phyloP scores from a whole-genome alignment of 2,797 vertebrate genomes.

The Gastrophryne carolinensis region DNA sequence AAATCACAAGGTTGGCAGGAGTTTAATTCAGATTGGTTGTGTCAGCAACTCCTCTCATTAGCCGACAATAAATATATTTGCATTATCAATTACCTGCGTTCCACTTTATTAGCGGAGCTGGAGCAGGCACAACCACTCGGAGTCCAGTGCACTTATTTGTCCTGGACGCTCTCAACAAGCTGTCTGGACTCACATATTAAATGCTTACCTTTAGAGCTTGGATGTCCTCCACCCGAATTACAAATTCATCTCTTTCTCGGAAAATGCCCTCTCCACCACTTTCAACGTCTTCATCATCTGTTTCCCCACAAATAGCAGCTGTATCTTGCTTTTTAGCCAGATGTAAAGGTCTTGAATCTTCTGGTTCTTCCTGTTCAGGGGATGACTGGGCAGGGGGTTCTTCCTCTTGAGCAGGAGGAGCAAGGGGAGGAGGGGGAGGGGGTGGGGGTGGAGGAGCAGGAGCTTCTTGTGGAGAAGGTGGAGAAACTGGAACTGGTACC shows the following conservation, averaged over 20 bases:
- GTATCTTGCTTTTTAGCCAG: constrained; percentile 88
- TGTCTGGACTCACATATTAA: no score
- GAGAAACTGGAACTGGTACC: constrained; percentile 55
- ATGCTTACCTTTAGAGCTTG: constrained; percentile 81
- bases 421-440: no score
- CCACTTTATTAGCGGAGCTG: no score
- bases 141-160: no score
- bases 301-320: constrained; percentile 83
- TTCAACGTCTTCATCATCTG: constrained; percentile 85
- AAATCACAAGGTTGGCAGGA: no score
- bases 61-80: no score
- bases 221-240: constrained; percentile 88
- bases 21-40: no score
- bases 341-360: constrained; percentile 80
- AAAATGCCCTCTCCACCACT: constrained; percentile 93
- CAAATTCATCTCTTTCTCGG: constrained; percentile 89
- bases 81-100: no score
- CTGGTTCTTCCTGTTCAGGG: constrained; percentile 77
- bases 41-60: no score
- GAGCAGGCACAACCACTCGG: no score
- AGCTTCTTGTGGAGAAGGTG: constrained; percentile 42
- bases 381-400: constrained; percentile 60
- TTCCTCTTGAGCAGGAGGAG: no score
- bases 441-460: constrained; percentile 59
- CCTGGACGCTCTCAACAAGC: no score